Evolutionary conservation across 2,113 vertebrate species (phyloP), one percentile per base, ranked within the genome.

Genomic region (Calidris pugnax): DNA sequence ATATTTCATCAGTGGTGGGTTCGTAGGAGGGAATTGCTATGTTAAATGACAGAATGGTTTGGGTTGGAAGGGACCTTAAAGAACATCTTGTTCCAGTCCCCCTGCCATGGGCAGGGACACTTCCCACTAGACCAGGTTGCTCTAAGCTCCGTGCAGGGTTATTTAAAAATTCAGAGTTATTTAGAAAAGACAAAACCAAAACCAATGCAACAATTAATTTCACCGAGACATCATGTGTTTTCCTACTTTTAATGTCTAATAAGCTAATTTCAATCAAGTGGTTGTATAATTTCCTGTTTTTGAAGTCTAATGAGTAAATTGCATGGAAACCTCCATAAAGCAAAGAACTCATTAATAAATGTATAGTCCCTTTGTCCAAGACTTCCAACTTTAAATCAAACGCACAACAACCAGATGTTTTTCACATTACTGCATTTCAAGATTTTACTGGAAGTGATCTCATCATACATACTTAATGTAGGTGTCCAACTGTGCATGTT

Each of bases 391-490:
- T 97, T 97, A 98, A 98, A 98, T 97, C 97, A 98, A 97, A 97
- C 4, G 51, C 87, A 94, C 95, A 94, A 95, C 94, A 90, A 87
- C 97, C 98, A 98, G 98, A 98, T 98, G 98, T 97, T 98, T 98
- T 98, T 97, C 97, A 85, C 98, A 98, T 98, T 97, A 98, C 97
- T 96, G 82, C 96, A 79, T 85, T 96, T 93, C 94, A 96, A 76
- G 94, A 75, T 93, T 98, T 98, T 98, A 98, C 98, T 98, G 98
- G 98, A 98, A 98, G 97, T 98, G 98, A 98, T 97, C 98, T 98
- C 98, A 98, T 95, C 95, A 95, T 93, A 56, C 91, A 96, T 97
- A 95, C 92, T 98, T 93, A 97, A 96, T 33, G 93, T 89, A 87
- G 91, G 96, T 97, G 97, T 98, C 97, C 97, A 98, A 97, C 96